These are phyloP conservation scores for Chironomus tentans DNA, from an alignment of 2,888 invertebrate genomes.

Conservation along the genomic window DNA sequence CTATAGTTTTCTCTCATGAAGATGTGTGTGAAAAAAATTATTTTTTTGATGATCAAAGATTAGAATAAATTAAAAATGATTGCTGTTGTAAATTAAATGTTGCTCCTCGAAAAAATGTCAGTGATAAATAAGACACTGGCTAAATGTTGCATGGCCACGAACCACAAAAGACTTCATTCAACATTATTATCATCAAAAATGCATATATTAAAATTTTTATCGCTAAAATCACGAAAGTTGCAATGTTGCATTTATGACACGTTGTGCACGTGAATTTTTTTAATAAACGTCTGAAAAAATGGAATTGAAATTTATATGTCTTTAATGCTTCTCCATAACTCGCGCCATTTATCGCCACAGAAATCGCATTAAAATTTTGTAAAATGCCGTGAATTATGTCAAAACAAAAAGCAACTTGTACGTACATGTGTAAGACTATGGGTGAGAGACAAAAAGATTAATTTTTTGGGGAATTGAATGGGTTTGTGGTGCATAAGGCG, in stretches of 20 bases:
- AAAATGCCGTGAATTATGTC: conserved; percentile 7
- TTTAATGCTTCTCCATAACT: neutral
- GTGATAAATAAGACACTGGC: too few relatives aligned
- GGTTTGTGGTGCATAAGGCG: too few relatives aligned
- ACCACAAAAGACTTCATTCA: too few relatives aligned
- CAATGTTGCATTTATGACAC: neutral
- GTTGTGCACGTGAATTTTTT: neutral
- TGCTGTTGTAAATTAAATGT: too few relatives aligned
- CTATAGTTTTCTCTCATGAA: too few relatives aligned
- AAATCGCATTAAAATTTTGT: neutral
- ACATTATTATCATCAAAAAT: too few relatives aligned
- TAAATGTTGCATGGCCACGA: too few relatives aligned
- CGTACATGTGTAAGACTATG: neutral
- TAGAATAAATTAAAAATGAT: too few relatives aligned
- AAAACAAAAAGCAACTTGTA: neutral
- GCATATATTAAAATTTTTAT: neutral
- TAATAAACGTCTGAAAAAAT: neutral
- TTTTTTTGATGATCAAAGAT: too few relatives aligned
- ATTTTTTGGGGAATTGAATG: neutral
- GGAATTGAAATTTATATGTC: neutral
- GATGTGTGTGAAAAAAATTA: too few relatives aligned
- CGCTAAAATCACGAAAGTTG: neutral
- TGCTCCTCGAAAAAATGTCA: too few relatives aligned
- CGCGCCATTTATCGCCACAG: neutral
- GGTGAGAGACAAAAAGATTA: neutral